phyloP scores from a whole-genome alignment of 1,140 invertebrate species.

The Anagrus nilaparvatae region DNA sequence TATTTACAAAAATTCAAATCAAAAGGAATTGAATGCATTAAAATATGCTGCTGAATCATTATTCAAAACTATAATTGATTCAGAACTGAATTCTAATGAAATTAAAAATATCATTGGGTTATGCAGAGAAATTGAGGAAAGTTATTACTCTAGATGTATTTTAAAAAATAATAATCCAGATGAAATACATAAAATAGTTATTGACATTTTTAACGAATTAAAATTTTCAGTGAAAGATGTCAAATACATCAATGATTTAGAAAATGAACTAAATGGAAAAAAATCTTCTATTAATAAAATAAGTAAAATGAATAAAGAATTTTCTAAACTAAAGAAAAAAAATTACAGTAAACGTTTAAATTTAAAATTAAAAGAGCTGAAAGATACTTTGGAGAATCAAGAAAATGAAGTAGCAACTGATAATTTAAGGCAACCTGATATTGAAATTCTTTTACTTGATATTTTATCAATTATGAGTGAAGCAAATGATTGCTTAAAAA shows the following conservation, averaged over 20 bases:
- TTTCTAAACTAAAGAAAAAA: too few relatives aligned
- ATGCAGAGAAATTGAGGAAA: not conserved
- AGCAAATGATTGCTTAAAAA: slow-evolving; percentile 28
- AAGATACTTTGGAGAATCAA: not conserved
- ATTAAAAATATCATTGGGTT: not conserved
- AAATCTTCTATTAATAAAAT: not conserved
- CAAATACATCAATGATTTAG: not conserved
- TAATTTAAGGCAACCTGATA: too few relatives aligned
- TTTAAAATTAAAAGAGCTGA: slow-evolving; percentile 1
- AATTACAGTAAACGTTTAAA: not conserved
- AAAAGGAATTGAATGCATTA: too few relatives aligned
- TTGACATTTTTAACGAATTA: not conserved
- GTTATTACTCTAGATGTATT: too few relatives aligned
- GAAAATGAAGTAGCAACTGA: too few relatives aligned
- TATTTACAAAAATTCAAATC: too few relatives aligned
- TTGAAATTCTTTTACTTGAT: slow-evolving; percentile 14
- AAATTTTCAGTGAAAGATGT: not conserved
- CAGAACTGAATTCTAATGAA: not conserved
- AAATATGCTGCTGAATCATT: not conserved
- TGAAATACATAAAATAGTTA: not conserved
- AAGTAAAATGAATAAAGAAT: too few relatives aligned
- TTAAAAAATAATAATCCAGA: not conserved
- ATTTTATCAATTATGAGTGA: slow-evolving; percentile 12
- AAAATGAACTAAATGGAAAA: not conserved
- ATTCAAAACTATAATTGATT: not conserved